These are phyloP conservation scores for Proteles cristata DNA, from an alignment of 2,113 vertebrate genomes.

Conservation along the genomic window DNA sequence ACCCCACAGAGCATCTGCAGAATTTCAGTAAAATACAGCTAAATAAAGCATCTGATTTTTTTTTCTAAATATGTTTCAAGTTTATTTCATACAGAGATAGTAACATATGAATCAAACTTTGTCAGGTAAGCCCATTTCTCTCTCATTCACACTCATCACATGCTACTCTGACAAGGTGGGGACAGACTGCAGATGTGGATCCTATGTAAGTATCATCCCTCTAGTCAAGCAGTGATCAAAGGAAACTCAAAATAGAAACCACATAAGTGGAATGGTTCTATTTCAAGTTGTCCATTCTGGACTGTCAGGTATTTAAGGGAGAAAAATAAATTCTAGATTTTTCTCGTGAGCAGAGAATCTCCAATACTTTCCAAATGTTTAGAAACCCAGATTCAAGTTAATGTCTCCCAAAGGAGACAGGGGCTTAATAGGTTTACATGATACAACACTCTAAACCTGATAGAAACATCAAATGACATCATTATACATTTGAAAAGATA, in stretches of 20 bases:
- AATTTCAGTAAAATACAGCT: conserved; percentile 95
- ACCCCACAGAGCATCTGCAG: conserved; percentile 99
- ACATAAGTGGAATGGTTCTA: neutral
- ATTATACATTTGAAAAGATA: conserved; percentile 36
- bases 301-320: neutral
- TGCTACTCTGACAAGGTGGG: neutral
- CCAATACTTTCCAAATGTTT: neutral
- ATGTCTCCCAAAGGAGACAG: conserved; percentile 49
- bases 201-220: neutral
- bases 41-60: conserved; percentile 87
- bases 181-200: neutral
- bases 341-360: neutral
- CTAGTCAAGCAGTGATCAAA: neutral
- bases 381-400: conserved; percentile 53
- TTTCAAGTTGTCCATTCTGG: neutral
- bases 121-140: neutral
- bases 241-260: neutral
- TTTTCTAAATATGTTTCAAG: conserved; percentile 81
- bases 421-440: conserved; percentile 56
- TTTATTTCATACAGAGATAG: conserved; percentile 75
- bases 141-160: conserved; percentile 11
- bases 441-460: neutral
- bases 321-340: neutral
- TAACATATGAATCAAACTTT: conserved; percentile 62
- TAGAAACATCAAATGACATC: neutral